A percentile compares a stretch with the other conserved stretches of the same genome.
Evolutionary conservation across 2,888 invertebrate species (phyloP).

Genomic region (Cephus pulcher): DNA sequence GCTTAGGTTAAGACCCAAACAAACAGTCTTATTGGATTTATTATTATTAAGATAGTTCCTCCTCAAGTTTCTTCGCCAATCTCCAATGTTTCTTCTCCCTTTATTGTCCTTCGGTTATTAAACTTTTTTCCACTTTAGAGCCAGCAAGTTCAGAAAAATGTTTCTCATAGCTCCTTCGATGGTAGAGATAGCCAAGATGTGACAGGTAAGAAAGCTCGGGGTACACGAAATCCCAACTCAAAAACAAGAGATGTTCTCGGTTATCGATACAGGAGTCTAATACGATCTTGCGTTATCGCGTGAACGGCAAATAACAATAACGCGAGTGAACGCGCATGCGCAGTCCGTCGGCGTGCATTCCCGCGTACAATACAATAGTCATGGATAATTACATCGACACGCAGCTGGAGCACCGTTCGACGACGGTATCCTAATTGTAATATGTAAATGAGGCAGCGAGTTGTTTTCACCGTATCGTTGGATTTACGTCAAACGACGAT

Average conservation of each 20-base stretch:
- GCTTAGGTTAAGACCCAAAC: background rate
- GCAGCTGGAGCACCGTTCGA: constrained; percentile 1
- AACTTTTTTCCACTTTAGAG: background rate
- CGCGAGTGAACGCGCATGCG: background rate
- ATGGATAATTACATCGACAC: background rate
- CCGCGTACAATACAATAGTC: constrained; percentile 1
- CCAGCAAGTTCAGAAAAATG: background rate
- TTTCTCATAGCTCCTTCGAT: background rate
- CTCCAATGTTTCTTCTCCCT: background rate
- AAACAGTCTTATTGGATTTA: background rate
- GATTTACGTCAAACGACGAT: constrained; percentile 3
- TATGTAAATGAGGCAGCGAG: background rate
- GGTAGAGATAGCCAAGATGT: background rate
- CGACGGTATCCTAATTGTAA: background rate
- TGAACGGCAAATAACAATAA: background rate
- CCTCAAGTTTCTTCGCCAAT: background rate
- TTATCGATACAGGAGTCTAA: background rate
- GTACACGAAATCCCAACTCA: background rate
- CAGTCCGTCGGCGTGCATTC: background rate
- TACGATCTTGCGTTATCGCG: background rate
- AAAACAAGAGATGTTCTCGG: background rate
- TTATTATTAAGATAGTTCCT: background rate
- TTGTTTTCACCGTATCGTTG: background rate
- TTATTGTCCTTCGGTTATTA: background rate
- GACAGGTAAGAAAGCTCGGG: background rate